phyloP scores from a whole-genome alignment of 1,140 invertebrate species.

The Euborellia annulipes region DNA sequence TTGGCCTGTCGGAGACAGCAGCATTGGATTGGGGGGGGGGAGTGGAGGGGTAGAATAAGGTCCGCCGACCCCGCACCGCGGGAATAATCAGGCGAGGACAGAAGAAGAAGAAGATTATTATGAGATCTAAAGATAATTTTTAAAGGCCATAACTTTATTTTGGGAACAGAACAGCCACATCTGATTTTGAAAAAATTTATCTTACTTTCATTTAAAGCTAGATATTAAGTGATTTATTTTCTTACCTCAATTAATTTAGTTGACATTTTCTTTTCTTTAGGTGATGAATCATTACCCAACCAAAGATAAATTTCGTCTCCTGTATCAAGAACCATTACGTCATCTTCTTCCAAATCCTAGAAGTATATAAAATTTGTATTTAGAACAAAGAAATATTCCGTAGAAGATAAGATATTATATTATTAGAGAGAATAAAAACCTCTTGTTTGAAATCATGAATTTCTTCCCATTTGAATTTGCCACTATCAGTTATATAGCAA shows the following conservation, averaged over 20 bases:
- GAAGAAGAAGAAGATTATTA: too few species aligned
- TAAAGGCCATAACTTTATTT: not conserved
- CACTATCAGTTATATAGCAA: slow-evolving; percentile 37
- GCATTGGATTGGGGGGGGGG: too few species aligned
- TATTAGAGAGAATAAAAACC: slow-evolving; percentile 21
- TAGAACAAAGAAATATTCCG: too few species aligned
- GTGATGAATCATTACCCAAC: slow-evolving; percentile 53
- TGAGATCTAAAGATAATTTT: too few species aligned
- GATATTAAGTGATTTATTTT: not conserved
- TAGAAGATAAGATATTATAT: too few species aligned
- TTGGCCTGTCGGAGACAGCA: too few species aligned
- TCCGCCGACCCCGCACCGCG: too few species aligned
- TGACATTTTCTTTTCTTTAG: slow-evolving; percentile 43
- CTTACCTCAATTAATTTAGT: slow-evolving; percentile 38
- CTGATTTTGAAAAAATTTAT: not conserved
- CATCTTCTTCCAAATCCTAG: slow-evolving; percentile 58
- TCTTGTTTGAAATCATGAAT: slow-evolving; percentile 44
- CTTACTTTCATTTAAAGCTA: not conserved
- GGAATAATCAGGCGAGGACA: too few species aligned
- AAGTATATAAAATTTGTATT: not conserved
- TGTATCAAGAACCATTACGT: slow-evolving; percentile 55
- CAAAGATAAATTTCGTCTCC: slow-evolving; percentile 59
- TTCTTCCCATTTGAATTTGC: slow-evolving; percentile 49
- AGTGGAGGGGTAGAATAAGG: too few species aligned
- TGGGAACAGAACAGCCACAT: not conserved